Evolutionary conservation across 2,888 invertebrate genomes (phyloP), one percentile per base, ranked within the genome.

Genomic region (Apomyelois bistriatella): DNA sequence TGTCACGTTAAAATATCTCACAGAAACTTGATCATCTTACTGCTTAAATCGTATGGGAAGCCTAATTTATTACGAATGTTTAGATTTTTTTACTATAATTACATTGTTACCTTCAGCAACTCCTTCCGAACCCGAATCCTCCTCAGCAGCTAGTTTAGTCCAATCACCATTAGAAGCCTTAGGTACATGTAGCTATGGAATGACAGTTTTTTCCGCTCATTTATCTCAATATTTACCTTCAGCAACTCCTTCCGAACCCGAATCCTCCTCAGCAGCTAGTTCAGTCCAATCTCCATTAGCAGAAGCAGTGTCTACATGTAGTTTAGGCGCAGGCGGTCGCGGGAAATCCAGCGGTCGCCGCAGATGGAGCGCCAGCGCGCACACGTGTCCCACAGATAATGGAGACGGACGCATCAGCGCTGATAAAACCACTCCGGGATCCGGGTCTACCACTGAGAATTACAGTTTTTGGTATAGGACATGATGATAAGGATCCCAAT

Each of bases 401-500:
- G 65, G 57, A n/a, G 64, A 60, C 4, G 85, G 77, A 0, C 89
- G 82, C 89, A 90, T 90, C 57, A 90, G 67, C 1, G 78, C 70
- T 0, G 82, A 74, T 48, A 90, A 70, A 30, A 77, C 81, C 36
- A 60, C 65, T 49, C 87, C 88, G 1, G 81, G 60, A 48, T 85
- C 88, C 0, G 67, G 56, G n/a, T 69, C 71, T 30, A 87, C n/a
- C 52, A 88, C 86, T 86, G 61, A 1, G 12, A 52, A 3, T 1
- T 0, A 2, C 9, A 47, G 13, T 15, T 35, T 35, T 12, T 3
- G 12, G n/a, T 22, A 22, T 22, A 3, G n/a, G n/a, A n/a, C n/a
- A n/a, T n/a, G n/a, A n/a, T n/a, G n/a, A n/a, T n/a, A n/a, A n/a
- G n/a, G n/a, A n/a, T n/a, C n/a, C n/a, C n/a, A n/a, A n/a, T n/a